phyloP scores from a whole-genome alignment of 2,113 vertebrate species.

The Cephalophus harveyi region DNA sequence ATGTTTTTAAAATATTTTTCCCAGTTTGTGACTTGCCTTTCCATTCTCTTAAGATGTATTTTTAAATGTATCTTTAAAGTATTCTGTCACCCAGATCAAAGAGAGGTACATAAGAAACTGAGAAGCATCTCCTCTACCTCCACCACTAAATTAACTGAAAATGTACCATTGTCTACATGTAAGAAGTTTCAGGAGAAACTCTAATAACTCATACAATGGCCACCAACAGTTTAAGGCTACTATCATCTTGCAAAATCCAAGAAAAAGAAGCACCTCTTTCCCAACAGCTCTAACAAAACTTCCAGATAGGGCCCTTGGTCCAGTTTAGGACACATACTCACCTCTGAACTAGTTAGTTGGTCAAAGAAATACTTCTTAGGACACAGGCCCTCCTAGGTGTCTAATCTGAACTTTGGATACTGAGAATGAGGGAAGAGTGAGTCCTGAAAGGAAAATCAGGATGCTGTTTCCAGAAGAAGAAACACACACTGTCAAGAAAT shows the following conservation, averaged over 20 bases:
- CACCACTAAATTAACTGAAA: neutral
- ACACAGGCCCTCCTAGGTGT: neutral
- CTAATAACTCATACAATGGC: neutral
- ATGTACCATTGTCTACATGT: neutral
- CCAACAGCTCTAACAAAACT: neutral
- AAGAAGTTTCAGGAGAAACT: neutral
- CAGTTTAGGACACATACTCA: neutral
- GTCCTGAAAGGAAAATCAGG: neutral
- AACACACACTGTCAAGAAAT: neutral
- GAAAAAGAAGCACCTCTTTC: neutral
- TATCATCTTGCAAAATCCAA: neutral
- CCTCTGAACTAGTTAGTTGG: neutral
- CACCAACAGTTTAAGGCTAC: neutral
- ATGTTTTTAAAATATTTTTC: neutral
- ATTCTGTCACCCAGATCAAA: neutral
- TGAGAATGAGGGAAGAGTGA: neutral
- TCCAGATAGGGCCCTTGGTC: neutral
- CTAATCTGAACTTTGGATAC: neutral
- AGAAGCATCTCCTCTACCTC: neutral
- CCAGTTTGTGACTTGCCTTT: neutral
- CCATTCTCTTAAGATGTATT: neutral
- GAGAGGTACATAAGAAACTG: neutral
- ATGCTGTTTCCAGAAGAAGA: neutral
- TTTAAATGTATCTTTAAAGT: neutral
- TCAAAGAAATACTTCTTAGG: neutral